Evolutionary conservation across 1,140 invertebrate genomes (phyloP).

Genomic region (Neuroterus valhalla): DNA sequence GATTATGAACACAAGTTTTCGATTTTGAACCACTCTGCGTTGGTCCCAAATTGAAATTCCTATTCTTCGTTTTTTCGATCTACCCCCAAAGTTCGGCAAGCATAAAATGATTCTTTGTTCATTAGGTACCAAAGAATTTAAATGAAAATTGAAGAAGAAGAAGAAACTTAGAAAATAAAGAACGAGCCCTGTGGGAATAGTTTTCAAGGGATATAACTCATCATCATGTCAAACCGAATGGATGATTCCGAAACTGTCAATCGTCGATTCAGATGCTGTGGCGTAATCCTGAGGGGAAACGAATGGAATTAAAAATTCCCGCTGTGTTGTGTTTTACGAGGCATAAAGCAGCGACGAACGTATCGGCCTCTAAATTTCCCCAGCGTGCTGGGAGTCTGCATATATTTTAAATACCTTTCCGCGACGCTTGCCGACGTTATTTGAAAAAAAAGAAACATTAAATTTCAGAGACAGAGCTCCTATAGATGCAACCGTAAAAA

Average conservation of each 20-base stretch:
- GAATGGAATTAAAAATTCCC: conserved; percentile 24
- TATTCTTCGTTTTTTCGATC: no score
- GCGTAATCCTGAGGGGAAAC: conserved; percentile 6
- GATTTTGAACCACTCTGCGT: no score
- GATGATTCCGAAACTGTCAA: not conserved
- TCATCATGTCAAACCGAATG: not conserved
- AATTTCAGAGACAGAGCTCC: conserved; percentile 25
- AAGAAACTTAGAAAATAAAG: no score
- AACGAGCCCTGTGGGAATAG: no score
- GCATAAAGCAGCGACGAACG: conserved; percentile 28
- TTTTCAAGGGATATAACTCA: not conserved
- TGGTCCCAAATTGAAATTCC: no score
- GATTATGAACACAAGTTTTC: no score
- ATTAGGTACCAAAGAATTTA: no score
- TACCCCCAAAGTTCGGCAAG: no score
- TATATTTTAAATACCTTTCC: conserved; percentile 23
- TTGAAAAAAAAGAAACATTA: conserved; percentile 13
- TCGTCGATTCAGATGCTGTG: not conserved
- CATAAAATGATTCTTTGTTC: no score
- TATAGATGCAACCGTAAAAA: conserved; percentile 14
- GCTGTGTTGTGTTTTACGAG: conserved; percentile 28
- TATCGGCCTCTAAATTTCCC: conserved; percentile 28
- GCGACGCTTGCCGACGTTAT: conserved; percentile 24
- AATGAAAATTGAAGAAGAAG: no score
- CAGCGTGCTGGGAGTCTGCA: not conserved